Conservation (phyloP, 1,140 invertebrate species). For the Nasonia vitripennis region DNA sequence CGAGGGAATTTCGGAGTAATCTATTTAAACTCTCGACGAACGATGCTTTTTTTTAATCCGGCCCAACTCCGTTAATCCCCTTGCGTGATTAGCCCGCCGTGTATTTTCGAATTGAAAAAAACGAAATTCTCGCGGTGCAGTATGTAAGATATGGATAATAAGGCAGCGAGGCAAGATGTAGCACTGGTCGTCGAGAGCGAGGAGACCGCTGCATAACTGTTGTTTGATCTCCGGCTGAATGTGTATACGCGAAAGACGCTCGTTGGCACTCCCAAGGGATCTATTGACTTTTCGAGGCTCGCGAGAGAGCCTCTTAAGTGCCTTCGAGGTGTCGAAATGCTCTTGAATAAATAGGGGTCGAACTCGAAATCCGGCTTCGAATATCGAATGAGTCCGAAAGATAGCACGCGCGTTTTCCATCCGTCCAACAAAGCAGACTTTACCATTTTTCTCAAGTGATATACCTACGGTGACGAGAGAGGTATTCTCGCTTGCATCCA, state of each 20-base stretch:
- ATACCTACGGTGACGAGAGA: background rate
- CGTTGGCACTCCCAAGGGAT: conserved; percentile 64
- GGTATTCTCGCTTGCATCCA: background rate
- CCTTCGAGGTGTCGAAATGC: conserved; percentile 64
- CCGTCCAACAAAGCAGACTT: conserved; percentile 3
- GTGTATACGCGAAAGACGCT: conserved; percentile 61
- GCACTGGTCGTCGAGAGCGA: background rate
- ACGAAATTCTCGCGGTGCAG: no score
- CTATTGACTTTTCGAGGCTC: conserved; percentile 65
- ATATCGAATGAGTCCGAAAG: conserved; percentile 60
- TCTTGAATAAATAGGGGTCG: conserved; percentile 70
- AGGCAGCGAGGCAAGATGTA: background rate
- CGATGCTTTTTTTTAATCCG: background rate
- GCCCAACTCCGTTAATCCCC: no score
- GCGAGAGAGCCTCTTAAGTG: conserved; percentile 65
- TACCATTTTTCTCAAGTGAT: background rate
- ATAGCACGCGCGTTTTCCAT: conserved; percentile 50
- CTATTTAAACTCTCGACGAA: background rate
- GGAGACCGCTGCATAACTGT: conserved; percentile 5
- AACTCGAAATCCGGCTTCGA: conserved; percentile 65
- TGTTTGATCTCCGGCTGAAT: conserved; percentile 57
- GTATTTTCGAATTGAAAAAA: no score
- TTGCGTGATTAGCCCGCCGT: no score
- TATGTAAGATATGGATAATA: no score
- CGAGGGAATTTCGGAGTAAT: background rate